Conservation (phyloP, 92 coral and sea anemone genomes). For the Scolanthus callimorphus region DNA sequence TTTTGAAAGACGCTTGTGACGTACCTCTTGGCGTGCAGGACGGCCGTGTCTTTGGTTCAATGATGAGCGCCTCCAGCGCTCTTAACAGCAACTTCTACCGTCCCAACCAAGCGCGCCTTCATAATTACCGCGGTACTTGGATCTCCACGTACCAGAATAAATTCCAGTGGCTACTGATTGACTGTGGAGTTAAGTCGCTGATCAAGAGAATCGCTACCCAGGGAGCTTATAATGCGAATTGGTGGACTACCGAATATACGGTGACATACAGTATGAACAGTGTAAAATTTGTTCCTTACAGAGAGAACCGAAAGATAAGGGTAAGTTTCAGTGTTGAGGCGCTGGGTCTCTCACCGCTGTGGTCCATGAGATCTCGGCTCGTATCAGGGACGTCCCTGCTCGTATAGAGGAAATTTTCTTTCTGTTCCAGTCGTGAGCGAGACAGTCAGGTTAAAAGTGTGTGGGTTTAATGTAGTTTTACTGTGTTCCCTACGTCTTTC, state of each 20-base stretch:
- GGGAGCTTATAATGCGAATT: constrained; percentile 57
- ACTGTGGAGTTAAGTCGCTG: constrained; percentile 37
- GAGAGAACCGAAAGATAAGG: constrained; percentile 36
- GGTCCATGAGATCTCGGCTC: too few species aligned
- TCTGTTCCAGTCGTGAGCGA: too few species aligned
- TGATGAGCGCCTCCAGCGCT: constrained; percentile 71
- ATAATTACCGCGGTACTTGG: constrained; percentile 69
- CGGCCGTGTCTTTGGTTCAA: constrained; percentile 55
- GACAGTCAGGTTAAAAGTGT: too few species aligned
- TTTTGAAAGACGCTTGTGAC: constrained; percentile 85
- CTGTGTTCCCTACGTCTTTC: too few species aligned
- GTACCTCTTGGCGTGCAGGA: constrained; percentile 85
- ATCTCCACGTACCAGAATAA: constrained; percentile 41
- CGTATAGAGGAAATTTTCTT: too few species aligned
- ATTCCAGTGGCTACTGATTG: constrained; percentile 74
- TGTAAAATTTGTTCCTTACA: constrained; percentile 51
- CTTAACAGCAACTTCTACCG: constrained; percentile 46
- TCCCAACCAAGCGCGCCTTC: constrained; percentile 74
- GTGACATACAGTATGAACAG: constrained; percentile 56
- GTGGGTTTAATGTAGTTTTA: too few species aligned
- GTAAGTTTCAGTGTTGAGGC: constrained; percentile 16
- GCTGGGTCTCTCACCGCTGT: too few species aligned
- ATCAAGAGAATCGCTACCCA: constrained; percentile 62
- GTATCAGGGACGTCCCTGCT: too few species aligned
- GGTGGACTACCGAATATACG: constrained; percentile 55